Percentiles rank a stretch among this genome's conserved stretches.
phyloP scores from a whole-genome alignment of 64 coral and sea anemone species.

The Trachythela sp. region DNA sequence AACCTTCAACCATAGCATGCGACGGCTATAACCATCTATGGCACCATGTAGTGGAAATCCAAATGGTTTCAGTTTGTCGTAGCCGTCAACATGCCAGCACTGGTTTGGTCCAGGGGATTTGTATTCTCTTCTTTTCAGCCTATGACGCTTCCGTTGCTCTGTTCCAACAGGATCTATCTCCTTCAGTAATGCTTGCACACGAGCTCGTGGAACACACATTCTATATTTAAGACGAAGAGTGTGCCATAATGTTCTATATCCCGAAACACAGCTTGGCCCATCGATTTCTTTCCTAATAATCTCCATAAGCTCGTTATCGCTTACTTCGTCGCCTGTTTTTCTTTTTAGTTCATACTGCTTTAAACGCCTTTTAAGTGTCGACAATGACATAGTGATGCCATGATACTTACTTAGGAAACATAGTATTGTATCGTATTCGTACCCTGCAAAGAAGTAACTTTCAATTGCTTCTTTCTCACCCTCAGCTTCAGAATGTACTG shows the following conservation, averaged over 20 bases:
- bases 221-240: slow-evolving; percentile 25
- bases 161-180: not conserved
- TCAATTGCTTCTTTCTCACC: slow-evolving; percentile 20
- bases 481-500: not conserved
- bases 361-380: slow-evolving; percentile 15
- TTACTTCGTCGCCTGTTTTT: slow-evolving; percentile 17
- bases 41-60: not conserved
- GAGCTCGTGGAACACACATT: slow-evolving; percentile 2
- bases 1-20: not conserved
- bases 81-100: not conserved
- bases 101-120: not conserved
- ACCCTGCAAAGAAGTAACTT: slow-evolving; percentile 17
- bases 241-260: slow-evolving; percentile 30
- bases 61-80: not conserved
- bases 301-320: slow-evolving; percentile 11
- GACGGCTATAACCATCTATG: not conserved
- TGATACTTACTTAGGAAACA: slow-evolving; percentile 37
- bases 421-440: not conserved
- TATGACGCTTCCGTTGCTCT: not conserved
- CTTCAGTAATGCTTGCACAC: slow-evolving; percentile 6
- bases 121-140: not conserved
- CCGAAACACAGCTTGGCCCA: slow-evolving; percentile 10
- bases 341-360: not conserved
- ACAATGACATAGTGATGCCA: slow-evolving; percentile 45
- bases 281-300: slow-evolving; percentile 12